Evolutionary conservation across 2,113 vertebrate species (phyloP).

Genomic region (Toxotes jaculatrix): DNA sequence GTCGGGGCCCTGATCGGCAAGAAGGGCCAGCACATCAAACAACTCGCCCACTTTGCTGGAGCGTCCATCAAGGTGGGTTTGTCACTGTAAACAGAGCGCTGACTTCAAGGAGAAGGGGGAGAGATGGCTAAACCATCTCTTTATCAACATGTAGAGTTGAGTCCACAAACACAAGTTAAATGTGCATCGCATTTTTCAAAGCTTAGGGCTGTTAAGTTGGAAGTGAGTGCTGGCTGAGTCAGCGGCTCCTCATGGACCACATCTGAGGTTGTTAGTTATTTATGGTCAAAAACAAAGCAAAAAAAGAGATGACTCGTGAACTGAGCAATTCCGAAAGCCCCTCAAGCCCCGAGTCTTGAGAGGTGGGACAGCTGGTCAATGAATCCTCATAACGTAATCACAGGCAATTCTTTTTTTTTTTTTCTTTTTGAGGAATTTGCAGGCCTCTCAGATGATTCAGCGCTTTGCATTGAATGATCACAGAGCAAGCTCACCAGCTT

Average conservation of each 20-base stretch:
- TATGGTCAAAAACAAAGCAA: slow-evolving; percentile 30
- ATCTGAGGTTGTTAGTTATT: slow-evolving; percentile 45
- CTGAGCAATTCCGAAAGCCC: slow-evolving; percentile 47
- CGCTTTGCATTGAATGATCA: neutral
- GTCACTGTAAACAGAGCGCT: neutral
- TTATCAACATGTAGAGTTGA: neutral
- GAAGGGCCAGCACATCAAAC: slow-evolving; percentile 97
- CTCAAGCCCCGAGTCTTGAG: neutral
- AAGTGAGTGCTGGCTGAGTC: slow-evolving; percentile 41
- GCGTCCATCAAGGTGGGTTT: slow-evolving; percentile 95
- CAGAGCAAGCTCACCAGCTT: neutral
- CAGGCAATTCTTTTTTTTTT: neutral
- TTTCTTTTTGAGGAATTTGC: slow-evolving; percentile 1
- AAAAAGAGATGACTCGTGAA: slow-evolving; percentile 38
- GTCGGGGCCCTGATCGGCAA: slow-evolving; percentile 97
- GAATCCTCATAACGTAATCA: slow-evolving; percentile 25
- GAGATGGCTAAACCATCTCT: neutral
- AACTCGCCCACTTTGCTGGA: slow-evolving; percentile 93
- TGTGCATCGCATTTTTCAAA: neutral
- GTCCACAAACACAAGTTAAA: neutral
- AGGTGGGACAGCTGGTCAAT: slow-evolving; percentile 30
- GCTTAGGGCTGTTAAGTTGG: neutral
- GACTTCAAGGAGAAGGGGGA: neutral
- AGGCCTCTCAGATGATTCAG: slow-evolving; percentile 22
- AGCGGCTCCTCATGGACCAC: slow-evolving; percentile 38